phyloP scores from a whole-genome alignment of 2,113 vertebrate species.

The Lagopus muta region DNA sequence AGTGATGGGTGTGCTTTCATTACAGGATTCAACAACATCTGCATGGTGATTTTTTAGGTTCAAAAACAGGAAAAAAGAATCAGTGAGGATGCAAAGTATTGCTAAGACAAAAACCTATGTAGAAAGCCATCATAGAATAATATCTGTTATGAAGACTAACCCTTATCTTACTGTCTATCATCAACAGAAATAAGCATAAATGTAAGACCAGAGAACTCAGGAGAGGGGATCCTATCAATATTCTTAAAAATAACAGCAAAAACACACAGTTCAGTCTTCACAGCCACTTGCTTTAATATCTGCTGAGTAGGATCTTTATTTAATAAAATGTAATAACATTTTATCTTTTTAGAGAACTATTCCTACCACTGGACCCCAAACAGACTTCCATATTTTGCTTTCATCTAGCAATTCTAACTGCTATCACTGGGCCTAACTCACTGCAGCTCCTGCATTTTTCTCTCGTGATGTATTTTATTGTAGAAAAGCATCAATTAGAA shows the following conservation, averaged over 20 bases:
- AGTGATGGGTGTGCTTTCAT: not conserved
- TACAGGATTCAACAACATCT: not conserved
- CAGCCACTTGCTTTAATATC: not conserved
- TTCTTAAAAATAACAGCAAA: not conserved
- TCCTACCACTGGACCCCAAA: not conserved
- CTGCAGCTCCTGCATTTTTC: not conserved
- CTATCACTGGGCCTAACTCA: not conserved
- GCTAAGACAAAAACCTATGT: not conserved
- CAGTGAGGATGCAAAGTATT: not conserved
- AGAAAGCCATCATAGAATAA: not conserved
- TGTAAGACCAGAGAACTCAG: not conserved
- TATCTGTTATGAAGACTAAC: not conserved
- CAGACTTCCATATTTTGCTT: not conserved
- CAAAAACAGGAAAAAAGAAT: not conserved
- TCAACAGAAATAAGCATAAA: not conserved
- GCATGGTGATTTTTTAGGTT: not conserved
- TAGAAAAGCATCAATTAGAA: not conserved
- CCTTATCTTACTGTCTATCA: not conserved
- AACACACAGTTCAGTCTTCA: not conserved
- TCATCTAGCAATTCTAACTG: not conserved
- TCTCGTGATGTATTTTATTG: not conserved
- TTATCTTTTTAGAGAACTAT: not conserved
- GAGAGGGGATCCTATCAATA: not conserved
- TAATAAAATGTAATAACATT: not conserved
- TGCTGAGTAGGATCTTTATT: not conserved